These are phyloP conservation scores for Ornithorhynchus anatinus DNA, from an alignment of 2,113 vertebrate species.

Conservation along the genomic window DNA sequence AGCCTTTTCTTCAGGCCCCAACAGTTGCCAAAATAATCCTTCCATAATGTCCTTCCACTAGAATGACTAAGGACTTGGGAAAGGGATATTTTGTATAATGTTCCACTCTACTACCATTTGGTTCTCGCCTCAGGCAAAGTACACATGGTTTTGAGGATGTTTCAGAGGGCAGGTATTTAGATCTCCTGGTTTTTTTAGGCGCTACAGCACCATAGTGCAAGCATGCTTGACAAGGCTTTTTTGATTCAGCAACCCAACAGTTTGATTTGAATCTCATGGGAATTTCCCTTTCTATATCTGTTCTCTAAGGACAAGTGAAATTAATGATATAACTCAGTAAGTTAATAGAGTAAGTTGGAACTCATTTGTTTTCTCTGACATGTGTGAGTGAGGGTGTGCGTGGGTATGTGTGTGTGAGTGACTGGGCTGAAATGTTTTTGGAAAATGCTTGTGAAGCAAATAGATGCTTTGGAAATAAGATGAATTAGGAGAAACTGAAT, in stretches of 20 bases:
- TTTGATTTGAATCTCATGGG: constrained; percentile 20
- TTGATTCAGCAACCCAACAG: background rate
- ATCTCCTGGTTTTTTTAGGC: constrained; percentile 15
- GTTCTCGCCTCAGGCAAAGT: background rate
- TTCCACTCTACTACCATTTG: background rate
- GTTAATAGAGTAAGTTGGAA: constrained; percentile 8
- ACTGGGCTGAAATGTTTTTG: background rate
- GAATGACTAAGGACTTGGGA: background rate
- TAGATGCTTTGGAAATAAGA: background rate
- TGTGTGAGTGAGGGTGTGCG: background rate
- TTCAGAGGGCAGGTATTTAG: constrained; percentile 1
- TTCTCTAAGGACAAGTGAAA: background rate
- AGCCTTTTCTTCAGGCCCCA: too few relatives aligned
- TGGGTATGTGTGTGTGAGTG: too few relatives aligned
- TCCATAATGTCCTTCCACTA: too few relatives aligned
- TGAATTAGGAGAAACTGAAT: background rate
- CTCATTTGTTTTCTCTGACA: constrained; percentile 22
- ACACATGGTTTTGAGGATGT: background rate
- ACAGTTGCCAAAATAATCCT: too few relatives aligned
- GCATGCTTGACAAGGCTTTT: background rate
- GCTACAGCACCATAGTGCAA: too few relatives aligned
- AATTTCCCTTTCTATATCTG: constrained; percentile 2
- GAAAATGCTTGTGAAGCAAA: background rate
- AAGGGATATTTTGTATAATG: background rate
- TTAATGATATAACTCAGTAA: constrained; percentile 13